These are phyloP conservation scores for Lepas anatifera DNA, from an alignment of 2,888 invertebrate species.

Conservation along the genomic window DNA sequence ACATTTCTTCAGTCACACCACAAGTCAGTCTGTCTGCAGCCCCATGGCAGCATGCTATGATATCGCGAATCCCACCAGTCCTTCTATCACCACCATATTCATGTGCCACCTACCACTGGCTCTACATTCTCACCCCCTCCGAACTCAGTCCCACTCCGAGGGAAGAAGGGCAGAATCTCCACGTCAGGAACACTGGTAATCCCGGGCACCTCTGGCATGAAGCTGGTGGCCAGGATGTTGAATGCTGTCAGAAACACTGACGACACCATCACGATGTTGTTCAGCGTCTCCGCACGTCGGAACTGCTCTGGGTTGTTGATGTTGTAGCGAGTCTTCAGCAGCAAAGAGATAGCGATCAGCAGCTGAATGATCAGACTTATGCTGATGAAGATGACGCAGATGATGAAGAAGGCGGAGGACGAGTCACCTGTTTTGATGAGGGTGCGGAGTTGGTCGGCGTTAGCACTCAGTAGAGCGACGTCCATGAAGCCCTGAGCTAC, in stretches of 20 bases:
- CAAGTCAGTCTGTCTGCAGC: too few relatives aligned
- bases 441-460: not conserved
- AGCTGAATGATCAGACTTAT: not conserved
- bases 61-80: too few relatives aligned
- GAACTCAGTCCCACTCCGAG: too few relatives aligned
- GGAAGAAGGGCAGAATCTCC: not conserved
- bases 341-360: not conserved
- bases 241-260: not conserved
- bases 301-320: not conserved
- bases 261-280: not conserved
- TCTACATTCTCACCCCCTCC: too few relatives aligned
- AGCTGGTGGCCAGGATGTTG: not conserved
- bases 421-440: not conserved
- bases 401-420: not conserved
- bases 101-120: too few relatives aligned
- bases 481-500: slow-evolving; percentile 5
- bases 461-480: not conserved
- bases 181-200: not conserved
- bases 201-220: slow-evolving; percentile 1
- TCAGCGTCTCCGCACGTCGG: not conserved
- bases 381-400: not conserved
- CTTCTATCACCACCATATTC: too few relatives aligned
- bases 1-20: too few relatives aligned
- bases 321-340: not conserved
- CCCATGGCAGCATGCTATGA: too few relatives aligned